Percentiles rank a stretch among this genome's conserved stretches.
Evolutionary conservation across 2,888 invertebrate species (phyloP).

Genomic region (Fabriciana adippe): DNA sequence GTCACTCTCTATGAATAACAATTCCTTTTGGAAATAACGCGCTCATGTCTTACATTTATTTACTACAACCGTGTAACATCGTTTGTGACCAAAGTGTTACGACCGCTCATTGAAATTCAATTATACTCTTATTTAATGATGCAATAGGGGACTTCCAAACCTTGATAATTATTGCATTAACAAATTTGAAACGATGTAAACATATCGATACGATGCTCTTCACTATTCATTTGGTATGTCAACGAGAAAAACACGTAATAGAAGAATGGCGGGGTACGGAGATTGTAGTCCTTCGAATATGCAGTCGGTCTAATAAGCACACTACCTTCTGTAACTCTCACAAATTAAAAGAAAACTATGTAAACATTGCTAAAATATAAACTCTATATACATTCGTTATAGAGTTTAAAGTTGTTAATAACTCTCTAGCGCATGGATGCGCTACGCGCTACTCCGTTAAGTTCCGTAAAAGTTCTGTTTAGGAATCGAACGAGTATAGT

Average conservation of each 20-base stretch:
- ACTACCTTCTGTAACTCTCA: slow-evolving; percentile 64
- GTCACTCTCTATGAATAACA: slow-evolving; percentile 56
- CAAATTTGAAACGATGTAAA: slow-evolving; percentile 40
- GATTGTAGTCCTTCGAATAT: slow-evolving; percentile 75
- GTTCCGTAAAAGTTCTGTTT: too few relatives aligned
- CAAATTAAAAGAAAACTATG: slow-evolving; percentile 48
- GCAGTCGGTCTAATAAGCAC: slow-evolving; percentile 71
- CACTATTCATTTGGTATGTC: slow-evolving; percentile 66
- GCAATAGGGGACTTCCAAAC: slow-evolving; percentile 39
- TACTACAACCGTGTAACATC: slow-evolving; percentile 32
- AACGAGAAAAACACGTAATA: slow-evolving; percentile 69
- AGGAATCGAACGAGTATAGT: slow-evolving; percentile 67
- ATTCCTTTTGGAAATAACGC: slow-evolving; percentile 61
- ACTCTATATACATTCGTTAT: slow-evolving; percentile 49
- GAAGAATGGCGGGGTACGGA: slow-evolving; percentile 61
- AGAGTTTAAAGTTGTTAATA: slow-evolving; percentile 47
- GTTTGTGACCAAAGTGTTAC: slow-evolving; percentile 34
- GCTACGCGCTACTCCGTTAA: slow-evolving; percentile 61
- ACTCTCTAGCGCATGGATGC: slow-evolving; percentile 54
- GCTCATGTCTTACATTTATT: slow-evolving; percentile 40
- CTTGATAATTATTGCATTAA: slow-evolving; percentile 31
- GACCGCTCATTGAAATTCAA: slow-evolving; percentile 39
- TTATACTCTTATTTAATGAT: slow-evolving; percentile 32
- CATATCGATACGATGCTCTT: slow-evolving; percentile 56
- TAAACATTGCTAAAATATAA: slow-evolving; percentile 46